Evolutionary conservation across 2,113 vertebrate genomes (phyloP), one percentile per base, ranked within the genome.

Genomic region (Vulpes lagopus): DNA sequence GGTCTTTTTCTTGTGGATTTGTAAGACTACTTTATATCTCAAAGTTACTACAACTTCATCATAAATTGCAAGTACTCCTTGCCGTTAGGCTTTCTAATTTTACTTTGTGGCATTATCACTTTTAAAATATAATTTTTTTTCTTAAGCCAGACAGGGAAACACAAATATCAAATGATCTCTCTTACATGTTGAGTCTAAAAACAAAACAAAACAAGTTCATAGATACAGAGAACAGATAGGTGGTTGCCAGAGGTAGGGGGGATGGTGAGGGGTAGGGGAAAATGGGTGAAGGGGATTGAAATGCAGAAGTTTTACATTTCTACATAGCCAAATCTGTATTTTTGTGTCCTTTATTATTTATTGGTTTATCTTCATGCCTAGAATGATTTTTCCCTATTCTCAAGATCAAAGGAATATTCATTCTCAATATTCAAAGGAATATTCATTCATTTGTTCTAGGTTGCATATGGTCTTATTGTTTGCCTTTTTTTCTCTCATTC

Each of bases 21-120:
- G 74, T 97, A 96, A 87, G 67, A 51, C 23, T 95, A 85, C 73
- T 96, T 89, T 95, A n/a, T 76, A 69, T 59, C 85, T 30, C 79
- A 92, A 74, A 65, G 49, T 59, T 91, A 89, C 25, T 43, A 83
- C 87, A 78, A 73, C 25, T 94, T 38, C 78, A 62, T 95, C 25
- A 65, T 82, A 82, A 55, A 78, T 32, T 71, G 22, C 53, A 92
- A 97, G 74, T 80, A 92, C 9, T 88, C 32, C 35, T 79, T 91
- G 35, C 20, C 8, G 20, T 15, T 38, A 35, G 27, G 38, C 35
- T 53, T 85, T 94, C 51, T 94, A 55, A 67, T 85, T 94, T 83
- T 96, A 38, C 57, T 88, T 74, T 74, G 62, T 93, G n/a, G 17
- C 57, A 20, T 64, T 83, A 84, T 65, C 81, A 83, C 49, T 94